Base-by-base conservation (phyloP, 2,113 vertebrate species). In the Neolamprologus modestus region DNA sequence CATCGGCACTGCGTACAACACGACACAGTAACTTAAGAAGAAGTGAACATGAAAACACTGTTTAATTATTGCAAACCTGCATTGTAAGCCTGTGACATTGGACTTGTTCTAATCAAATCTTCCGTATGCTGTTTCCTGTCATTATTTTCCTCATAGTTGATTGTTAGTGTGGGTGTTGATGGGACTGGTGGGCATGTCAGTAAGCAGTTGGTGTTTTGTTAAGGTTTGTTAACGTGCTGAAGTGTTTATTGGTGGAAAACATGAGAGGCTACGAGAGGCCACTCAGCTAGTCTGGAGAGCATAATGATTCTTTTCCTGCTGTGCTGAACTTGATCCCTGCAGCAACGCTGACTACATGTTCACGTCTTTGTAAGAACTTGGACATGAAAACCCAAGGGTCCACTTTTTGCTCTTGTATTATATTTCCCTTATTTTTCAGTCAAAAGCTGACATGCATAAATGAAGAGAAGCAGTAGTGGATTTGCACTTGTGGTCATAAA, bases 261-360 rank as follows among this genome's bases (percentile, higher is more conserved):
- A 61, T 85, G 47, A 82, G 86, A 71, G 59, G 4, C 31, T 53
- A 4, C 16, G 16, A 54, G 81, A 84, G 54, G 80, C 81, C 82
- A 87, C 88, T 87, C 84, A 33, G 84, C 84, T 13, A 14, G 5
- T 12, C 59, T 81, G 28, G 76, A 82, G 54, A 90, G 28, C 19
- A 76, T 95, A 95, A 96, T 95, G 88, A 94, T 91, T 82, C 87
- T 90, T 89, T 95, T 96, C 94, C 95, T 95, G 95, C 90, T 92
- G 71, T 16, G 89, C 83, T 92, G 88, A 94, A 93, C 87, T 81
- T 87, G 90, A 95, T 93, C 85, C 92, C 52, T 84, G 84, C 40
- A 94, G 94, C 92, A 84, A 85, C 57, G 79, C 86, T 87, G 87
- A 84, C 85, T 87, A 82, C 55, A 59, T 90, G 84, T 80, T 88